Conservation (phyloP, 2,888 invertebrate species). For the Spisula subtruncata region DNA sequence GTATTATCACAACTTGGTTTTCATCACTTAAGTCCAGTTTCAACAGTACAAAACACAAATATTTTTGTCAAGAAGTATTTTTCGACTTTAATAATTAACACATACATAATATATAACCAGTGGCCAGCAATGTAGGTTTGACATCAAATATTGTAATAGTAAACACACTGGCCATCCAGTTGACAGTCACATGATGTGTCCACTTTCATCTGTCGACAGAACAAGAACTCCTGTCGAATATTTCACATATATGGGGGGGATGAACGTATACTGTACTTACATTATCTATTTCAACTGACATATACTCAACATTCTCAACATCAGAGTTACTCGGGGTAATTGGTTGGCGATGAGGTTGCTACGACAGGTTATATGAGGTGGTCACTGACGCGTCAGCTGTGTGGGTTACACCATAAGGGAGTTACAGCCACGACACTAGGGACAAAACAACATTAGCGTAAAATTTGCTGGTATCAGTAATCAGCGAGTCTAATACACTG, state of each 20-base stretch:
- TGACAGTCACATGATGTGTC: background rate
- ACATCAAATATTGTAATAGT: background rate
- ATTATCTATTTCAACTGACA: background rate
- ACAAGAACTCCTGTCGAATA: background rate
- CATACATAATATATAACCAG: background rate
- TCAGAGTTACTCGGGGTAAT: background rate
- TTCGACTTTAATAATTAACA: background rate
- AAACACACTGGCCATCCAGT: background rate
- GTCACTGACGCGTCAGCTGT: background rate
- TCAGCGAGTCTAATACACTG: too few species aligned
- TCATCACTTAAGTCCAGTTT: too few species aligned
- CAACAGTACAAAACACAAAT: too few species aligned
- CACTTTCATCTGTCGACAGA: slow-evolving; percentile 3
- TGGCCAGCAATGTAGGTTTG: background rate
- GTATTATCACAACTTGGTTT: too few species aligned
- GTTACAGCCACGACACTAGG: background rate
- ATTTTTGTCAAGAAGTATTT: background rate
- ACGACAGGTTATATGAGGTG: background rate
- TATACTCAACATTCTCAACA: too few species aligned
- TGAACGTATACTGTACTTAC: background rate
- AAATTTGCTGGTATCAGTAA: background rate
- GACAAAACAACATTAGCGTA: background rate
- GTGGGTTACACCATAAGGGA: background rate
- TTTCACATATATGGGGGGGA: background rate
- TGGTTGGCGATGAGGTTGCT: background rate